A percentile compares a stretch with the other conserved stretches of the same genome.
Conservation (phyloP, 1,140 invertebrate species). For the Drosophila tristis region DNA sequence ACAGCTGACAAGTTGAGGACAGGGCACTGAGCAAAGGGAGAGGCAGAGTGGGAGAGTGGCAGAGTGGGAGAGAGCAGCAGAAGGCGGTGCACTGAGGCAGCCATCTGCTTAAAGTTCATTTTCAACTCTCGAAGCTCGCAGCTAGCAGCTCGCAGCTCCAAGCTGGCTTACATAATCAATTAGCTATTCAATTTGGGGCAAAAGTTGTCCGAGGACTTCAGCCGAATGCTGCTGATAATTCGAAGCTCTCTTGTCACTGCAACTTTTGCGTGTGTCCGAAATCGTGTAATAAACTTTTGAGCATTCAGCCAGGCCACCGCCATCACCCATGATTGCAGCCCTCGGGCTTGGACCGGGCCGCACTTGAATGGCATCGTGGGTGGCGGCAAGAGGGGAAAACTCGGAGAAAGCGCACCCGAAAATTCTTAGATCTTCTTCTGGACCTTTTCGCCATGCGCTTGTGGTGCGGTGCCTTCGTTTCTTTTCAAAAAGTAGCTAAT, state of each 20-base stretch:
- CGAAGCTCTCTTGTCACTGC: conserved; percentile 27
- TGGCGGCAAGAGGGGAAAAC: neutral
- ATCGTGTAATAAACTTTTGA: conserved; percentile 62
- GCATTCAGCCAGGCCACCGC: conserved; percentile 28
- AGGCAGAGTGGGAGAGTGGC: too few species aligned
- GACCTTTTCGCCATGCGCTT: conserved; percentile 21
- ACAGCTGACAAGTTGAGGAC: conserved; percentile 47
- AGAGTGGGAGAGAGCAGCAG: too few species aligned
- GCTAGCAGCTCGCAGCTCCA: neutral
- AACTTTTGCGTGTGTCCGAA: conserved; percentile 69
- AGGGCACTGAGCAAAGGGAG: conserved; percentile 7
- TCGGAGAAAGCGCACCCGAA: conserved; percentile 1
- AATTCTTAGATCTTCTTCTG: conserved; percentile 40
- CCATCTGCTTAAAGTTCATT: conserved; percentile 64
- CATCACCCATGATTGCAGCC: conserved; percentile 40
- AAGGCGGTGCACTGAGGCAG: neutral
- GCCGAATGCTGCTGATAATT: conserved; percentile 42
- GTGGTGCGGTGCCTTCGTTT: conserved; percentile 53
- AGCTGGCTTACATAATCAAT: conserved; percentile 62
- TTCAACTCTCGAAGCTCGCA: conserved; percentile 14
- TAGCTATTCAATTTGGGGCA: conserved; percentile 68
- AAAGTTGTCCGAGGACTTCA: conserved; percentile 37
- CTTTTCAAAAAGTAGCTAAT: conserved; percentile 73
- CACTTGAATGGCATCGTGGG: neutral
- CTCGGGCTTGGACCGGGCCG: neutral